A percentile compares a stretch with the other conserved stretches of the same genome.
Conservation (phyloP, 2,888 invertebrate species). For the Entomobrya multifasciata region DNA sequence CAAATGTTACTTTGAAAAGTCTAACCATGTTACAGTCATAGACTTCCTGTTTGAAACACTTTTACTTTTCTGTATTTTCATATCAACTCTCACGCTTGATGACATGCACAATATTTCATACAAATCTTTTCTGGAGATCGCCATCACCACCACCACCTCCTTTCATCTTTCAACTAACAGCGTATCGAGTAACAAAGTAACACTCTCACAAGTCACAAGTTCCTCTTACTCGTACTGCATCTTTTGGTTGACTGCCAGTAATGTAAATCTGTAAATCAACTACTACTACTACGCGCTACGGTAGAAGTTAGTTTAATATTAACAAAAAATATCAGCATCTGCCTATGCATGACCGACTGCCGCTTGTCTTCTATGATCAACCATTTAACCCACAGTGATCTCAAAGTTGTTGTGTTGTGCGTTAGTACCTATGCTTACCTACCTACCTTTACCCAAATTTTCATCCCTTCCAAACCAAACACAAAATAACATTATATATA, state of each 20-base stretch:
- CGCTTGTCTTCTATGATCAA: conserved; percentile 29
- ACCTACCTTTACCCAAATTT: conserved; percentile 18
- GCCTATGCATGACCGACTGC: conserved; percentile 36
- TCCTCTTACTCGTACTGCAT: conserved; percentile 70
- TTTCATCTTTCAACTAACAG: too few relatives aligned
- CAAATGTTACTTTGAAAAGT: too few relatives aligned
- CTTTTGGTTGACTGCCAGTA: conserved; percentile 78
- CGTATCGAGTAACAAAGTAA: conserved; percentile 55
- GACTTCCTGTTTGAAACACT: too few relatives aligned
- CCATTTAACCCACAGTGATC: conserved; percentile 15
- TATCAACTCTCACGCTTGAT: too few relatives aligned
- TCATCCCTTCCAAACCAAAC: conserved; percentile 33
- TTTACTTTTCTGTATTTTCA: too few relatives aligned
- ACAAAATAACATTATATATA: too few relatives aligned
- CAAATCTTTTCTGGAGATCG: conserved; percentile 26
- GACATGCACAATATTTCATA: conserved; percentile 19
- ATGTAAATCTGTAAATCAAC: conserved; percentile 45
- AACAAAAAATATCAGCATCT: conserved; percentile 35
- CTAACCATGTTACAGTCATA: too few relatives aligned
- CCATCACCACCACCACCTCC: not conserved
- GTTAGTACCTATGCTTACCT: conserved; percentile 46
- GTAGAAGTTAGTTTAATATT: conserved; percentile 28
- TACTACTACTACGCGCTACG: too few relatives aligned
- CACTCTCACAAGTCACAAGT: conserved; percentile 42
- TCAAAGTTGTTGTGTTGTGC: too few relatives aligned